phyloP scores from a whole-genome alignment of 2,113 vertebrate species.

The Diglossa brunneiventris region DNA sequence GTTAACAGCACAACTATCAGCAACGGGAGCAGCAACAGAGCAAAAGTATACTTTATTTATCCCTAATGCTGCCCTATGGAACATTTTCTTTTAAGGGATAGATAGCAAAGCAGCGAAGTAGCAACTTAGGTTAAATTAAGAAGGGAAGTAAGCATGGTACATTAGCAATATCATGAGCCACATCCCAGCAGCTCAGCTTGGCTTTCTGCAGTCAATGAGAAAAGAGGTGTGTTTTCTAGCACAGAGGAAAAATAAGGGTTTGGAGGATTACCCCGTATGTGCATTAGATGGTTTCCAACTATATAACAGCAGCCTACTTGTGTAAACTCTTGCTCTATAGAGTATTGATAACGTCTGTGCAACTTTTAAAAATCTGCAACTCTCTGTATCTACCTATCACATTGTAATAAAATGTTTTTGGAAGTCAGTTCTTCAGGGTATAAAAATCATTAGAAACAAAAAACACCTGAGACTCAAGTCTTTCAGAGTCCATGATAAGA shows the following conservation, averaged over 20 bases:
- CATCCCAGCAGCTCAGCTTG: not conserved
- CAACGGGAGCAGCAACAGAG: not conserved
- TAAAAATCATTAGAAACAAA: not conserved
- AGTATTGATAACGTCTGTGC: not conserved
- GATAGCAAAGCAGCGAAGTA: not conserved
- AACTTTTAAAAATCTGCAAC: not conserved
- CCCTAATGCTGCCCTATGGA: not conserved
- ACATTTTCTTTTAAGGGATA: not conserved
- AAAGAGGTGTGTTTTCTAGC: not conserved
- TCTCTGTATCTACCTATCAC: not conserved
- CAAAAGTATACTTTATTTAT: not conserved
- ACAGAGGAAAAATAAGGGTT: rapidly evolving
- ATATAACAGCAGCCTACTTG: not conserved
- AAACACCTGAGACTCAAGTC: not conserved
- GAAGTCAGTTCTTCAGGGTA: not conserved
- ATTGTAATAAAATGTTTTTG: not conserved
- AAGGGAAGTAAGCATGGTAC: not conserved
- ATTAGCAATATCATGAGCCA: not conserved
- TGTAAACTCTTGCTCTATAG: not conserved
- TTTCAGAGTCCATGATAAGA: not conserved
- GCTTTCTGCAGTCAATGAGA: not conserved
- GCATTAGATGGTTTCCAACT: not conserved
- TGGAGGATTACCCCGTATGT: not conserved
- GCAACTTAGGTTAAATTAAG: not conserved
- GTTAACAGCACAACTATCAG: not conserved